phyloP scores from a whole-genome alignment of 1,140 invertebrate species.

The Papilio xuthus region DNA sequence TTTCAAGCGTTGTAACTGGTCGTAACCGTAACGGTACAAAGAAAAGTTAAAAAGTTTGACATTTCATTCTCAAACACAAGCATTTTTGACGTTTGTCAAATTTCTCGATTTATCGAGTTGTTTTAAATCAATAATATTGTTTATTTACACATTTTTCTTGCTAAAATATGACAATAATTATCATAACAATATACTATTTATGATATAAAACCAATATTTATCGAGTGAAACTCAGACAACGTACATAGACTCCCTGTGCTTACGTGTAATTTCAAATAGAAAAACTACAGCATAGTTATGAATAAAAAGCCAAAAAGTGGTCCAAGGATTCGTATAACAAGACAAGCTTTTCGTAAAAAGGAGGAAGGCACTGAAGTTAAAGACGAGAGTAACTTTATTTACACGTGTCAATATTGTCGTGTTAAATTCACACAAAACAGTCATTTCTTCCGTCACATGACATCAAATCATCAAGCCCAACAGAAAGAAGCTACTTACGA shows the following conservation, averaged over 20 bases:
- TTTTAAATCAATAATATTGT: constrained; percentile 25
- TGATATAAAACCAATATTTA: constrained; percentile 10
- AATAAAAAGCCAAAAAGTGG: constrained; percentile 76
- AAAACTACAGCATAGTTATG: constrained; percentile 56
- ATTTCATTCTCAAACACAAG: constrained; percentile 12
- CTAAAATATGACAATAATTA: constrained; percentile 12
- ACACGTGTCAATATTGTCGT: constrained; percentile 74
- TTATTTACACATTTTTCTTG: constrained; percentile 16
- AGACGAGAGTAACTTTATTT: constrained; percentile 64
- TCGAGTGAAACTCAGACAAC: not conserved
- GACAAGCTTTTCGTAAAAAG: constrained; percentile 52
- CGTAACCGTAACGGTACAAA: not conserved
- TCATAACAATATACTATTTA: constrained; percentile 9
- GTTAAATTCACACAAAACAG: constrained; percentile 74
- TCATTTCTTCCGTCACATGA: constrained; percentile 75
- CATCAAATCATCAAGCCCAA: constrained; percentile 66
- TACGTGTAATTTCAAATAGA: constrained; percentile 26
- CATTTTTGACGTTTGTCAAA: constrained; percentile 38
- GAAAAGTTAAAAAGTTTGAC: constrained; percentile 35
- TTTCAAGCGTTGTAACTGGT: not conserved
- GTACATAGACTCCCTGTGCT: not conserved
- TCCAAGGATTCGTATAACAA: constrained; percentile 68
- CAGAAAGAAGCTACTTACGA: constrained; percentile 67
- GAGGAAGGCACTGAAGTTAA: constrained; percentile 49
- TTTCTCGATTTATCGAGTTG: not conserved